Evolutionary conservation across 2,888 invertebrate species (phyloP).

Genomic region (Operophtera brumata): DNA sequence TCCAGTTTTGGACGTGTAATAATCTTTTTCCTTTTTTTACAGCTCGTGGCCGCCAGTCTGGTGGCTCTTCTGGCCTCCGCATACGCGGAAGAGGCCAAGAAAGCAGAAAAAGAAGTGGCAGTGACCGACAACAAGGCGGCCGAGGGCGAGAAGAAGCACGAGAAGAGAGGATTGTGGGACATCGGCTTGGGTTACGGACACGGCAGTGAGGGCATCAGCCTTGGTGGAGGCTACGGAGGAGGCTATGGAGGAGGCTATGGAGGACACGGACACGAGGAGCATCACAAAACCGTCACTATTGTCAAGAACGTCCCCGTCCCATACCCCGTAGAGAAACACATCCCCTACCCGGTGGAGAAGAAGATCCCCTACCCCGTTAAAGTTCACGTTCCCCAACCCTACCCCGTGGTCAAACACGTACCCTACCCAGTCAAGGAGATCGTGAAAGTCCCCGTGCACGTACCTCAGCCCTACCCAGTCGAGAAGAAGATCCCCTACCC

Average conservation of each 20-base stretch:
- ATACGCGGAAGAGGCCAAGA: constrained; percentile 80
- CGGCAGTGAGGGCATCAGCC: constrained; percentile 43
- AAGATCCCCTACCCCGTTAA: constrained; percentile 82
- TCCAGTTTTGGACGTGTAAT: constrained; percentile 35
- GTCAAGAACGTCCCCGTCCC: constrained; percentile 87
- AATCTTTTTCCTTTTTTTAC: constrained; percentile 42
- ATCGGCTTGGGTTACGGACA: constrained; percentile 76
- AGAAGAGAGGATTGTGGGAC: constrained; percentile 86
- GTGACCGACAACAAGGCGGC: constrained; percentile 79
- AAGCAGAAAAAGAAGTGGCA: constrained; percentile 80
- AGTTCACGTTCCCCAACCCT: constrained; percentile 85
- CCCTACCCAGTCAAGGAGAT: constrained; percentile 84
- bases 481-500: constrained; percentile 81
- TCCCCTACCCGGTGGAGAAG: constrained; percentile 85
- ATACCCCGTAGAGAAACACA: constrained; percentile 86
- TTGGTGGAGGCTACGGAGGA: constrained; percentile 36
- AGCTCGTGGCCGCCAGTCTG: constrained; percentile 82
- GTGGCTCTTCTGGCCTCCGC: constrained; percentile 82
- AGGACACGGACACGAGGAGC: constrained; percentile 71
- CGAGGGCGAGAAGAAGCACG: constrained; percentile 84
- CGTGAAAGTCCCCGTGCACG: constrained; percentile 82
- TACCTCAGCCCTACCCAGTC: constrained; percentile 86
- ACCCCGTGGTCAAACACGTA: constrained; percentile 84
- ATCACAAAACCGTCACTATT: constrained; percentile 85
- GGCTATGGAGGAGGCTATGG: constrained; percentile 46